A percentile compares a stretch with the other conserved stretches of the same genome.
These are phyloP conservation scores for Tricholauxania praeusta DNA, from an alignment of 2,888 invertebrate species.

Conservation along the genomic window DNA sequence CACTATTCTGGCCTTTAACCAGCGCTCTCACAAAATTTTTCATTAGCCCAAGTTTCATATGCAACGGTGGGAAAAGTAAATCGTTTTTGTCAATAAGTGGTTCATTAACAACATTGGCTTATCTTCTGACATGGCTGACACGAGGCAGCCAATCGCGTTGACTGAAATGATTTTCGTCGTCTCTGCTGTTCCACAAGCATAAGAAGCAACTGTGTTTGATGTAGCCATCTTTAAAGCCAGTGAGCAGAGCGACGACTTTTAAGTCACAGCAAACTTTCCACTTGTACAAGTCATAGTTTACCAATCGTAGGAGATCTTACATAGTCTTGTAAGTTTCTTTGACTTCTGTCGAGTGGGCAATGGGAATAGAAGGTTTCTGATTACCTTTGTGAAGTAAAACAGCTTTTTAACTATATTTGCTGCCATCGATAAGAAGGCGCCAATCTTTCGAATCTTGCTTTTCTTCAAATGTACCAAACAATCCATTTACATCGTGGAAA, in stretches of 20 bases:
- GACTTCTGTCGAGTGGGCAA: too few relatives aligned
- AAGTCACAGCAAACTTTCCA: constrained; percentile 13
- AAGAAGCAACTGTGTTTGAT: constrained; percentile 17
- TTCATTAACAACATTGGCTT: background rate
- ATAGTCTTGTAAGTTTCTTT: too few relatives aligned
- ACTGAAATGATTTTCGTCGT: background rate
- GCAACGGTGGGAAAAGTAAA: constrained; percentile 8
- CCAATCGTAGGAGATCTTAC: too few relatives aligned
- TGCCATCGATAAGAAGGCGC: constrained; percentile 20
- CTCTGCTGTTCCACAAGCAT: constrained; percentile 15
- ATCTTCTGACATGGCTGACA: background rate
- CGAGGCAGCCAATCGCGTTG: background rate
- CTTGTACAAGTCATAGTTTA: background rate
- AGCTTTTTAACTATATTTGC: too few relatives aligned
- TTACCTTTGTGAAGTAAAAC: too few relatives aligned
- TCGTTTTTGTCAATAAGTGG: background rate
- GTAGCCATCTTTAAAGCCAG: constrained; percentile 5
- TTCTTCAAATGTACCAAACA: constrained; percentile 5
- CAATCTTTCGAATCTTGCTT: constrained; percentile 15
- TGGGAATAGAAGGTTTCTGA: too few relatives aligned
- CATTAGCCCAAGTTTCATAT: constrained; percentile 12
- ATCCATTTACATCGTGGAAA: constrained; percentile 1
- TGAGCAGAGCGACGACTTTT: too few relatives aligned
- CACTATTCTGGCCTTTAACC: background rate
- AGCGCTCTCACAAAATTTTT: background rate